These are phyloP conservation scores for Lineus longissimus DNA, from an alignment of 1,140 invertebrate genomes.

Conservation along the genomic window DNA sequence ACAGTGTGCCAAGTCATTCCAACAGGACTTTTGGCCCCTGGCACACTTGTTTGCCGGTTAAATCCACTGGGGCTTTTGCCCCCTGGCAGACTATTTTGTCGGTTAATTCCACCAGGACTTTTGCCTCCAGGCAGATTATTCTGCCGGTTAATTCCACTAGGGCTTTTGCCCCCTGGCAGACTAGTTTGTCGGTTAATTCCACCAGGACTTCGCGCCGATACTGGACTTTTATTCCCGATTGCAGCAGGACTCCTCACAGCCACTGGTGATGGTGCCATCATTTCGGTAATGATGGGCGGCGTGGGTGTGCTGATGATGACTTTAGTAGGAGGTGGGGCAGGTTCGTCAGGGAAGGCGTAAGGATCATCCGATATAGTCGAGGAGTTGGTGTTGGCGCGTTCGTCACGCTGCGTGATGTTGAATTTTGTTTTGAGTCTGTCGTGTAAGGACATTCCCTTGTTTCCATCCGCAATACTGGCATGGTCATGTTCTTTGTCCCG, in stretches of 20 bases:
- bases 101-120: neutral
- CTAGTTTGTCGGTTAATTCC: conserved; percentile 9
- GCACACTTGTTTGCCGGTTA: too few species aligned
- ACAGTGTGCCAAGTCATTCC: too few species aligned
- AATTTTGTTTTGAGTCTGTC: conserved; percentile 27
- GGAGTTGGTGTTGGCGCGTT: conserved; percentile 24
- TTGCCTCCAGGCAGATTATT: too few species aligned
- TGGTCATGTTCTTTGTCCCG: too few species aligned
- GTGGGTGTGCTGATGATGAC: conserved; percentile 16
- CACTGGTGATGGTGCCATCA: conserved; percentile 17
- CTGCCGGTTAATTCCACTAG: too few species aligned
- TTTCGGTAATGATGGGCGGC: neutral
- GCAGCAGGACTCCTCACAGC: conserved; percentile 10
- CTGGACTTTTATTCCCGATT: too few species aligned
- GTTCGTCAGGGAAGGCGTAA: conserved; percentile 60
- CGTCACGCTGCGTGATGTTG: conserved; percentile 14
- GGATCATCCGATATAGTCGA: conserved; percentile 56
- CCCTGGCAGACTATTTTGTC: too few species aligned
- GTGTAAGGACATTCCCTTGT: conserved; percentile 23
- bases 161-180: neutral
- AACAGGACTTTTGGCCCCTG: too few species aligned
- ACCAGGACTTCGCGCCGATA: conserved; percentile 3
- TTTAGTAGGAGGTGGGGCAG: neutral
- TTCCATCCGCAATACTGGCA: neutral
- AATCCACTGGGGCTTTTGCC: too few species aligned